phyloP scores from a whole-genome alignment of 2,888 invertebrate species.

The Tiliacea citrago region DNA sequence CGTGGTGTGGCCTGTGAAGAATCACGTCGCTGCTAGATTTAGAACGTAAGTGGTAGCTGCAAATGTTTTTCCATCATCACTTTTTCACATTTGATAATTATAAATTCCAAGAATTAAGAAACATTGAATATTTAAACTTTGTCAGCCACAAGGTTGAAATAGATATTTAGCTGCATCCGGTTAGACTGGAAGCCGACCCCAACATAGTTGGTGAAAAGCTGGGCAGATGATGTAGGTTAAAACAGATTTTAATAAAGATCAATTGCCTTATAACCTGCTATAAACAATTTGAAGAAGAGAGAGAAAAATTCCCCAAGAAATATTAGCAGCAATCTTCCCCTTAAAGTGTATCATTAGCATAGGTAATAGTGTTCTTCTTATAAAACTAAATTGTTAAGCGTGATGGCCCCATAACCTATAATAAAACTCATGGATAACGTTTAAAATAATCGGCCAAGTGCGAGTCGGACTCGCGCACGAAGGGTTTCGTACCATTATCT shows the following conservation, averaged over 20 bases:
- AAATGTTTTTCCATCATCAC: neutral
- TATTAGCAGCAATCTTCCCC: neutral
- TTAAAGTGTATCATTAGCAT: neutral
- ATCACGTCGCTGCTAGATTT: conserved; percentile 77
- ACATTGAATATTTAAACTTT: neutral
- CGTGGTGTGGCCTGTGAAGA: conserved; percentile 80
- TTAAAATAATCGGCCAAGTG: too few relatives aligned
- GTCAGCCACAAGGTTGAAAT: neutral
- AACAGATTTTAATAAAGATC: too few relatives aligned
- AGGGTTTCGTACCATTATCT: too few relatives aligned
- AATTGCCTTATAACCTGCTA: neutral
- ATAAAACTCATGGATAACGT: neutral
- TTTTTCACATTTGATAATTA: too few relatives aligned
- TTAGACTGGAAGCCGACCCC: too few relatives aligned
- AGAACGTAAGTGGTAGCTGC: conserved; percentile 70
- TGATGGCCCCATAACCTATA: neutral
- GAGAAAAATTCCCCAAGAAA: neutral
- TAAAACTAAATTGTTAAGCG: neutral
- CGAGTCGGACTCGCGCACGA: too few relatives aligned
- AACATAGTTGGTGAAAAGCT: too few relatives aligned
- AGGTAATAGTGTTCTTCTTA: neutral
- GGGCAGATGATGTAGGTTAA: too few relatives aligned
- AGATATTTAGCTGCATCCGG: too few relatives aligned
- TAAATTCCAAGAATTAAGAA: neutral
- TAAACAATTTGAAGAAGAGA: neutral